phyloP scores from a whole-genome alignment of 2,888 invertebrate species.

The Drosophila cyrtoloma region DNA sequence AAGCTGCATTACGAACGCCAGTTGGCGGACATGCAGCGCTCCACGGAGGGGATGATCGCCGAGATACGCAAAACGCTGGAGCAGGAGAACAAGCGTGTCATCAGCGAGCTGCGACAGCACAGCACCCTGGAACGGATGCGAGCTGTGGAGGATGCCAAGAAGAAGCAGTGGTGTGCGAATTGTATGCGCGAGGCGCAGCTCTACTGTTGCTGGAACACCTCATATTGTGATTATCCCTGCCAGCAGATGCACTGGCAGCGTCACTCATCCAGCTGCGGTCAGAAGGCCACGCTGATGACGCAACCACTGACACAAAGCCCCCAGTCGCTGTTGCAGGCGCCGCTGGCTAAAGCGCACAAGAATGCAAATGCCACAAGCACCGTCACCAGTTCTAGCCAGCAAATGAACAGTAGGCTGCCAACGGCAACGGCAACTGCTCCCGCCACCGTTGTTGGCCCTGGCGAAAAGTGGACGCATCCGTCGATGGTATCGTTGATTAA shows the following conservation, averaged over 20 bases:
- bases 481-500: conserved; percentile 52
- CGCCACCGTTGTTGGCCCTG: conserved; percentile 13
- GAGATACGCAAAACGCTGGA: conserved; percentile 90
- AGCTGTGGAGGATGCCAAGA: conserved; percentile 91
- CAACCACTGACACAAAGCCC: not conserved
- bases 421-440: not conserved
- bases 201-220: conserved; percentile 98
- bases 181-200: conserved; percentile 95
- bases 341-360: conserved; percentile 28
- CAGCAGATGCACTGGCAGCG: conserved; percentile 94
- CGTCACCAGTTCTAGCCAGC: conserved; percentile 20
- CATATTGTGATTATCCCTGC: conserved; percentile 96
- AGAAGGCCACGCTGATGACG: conserved; percentile 39
- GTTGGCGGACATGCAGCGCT: conserved; percentile 90
- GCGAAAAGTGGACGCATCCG: conserved; percentile 63
- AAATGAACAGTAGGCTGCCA: conserved; percentile 33
- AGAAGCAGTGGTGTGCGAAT: conserved; percentile 96
- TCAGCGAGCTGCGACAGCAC: conserved; percentile 88
- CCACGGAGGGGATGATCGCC: conserved; percentile 87
- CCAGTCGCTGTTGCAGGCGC: conserved; percentile 22
- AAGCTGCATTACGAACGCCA: conserved; percentile 91
- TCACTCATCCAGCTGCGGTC: conserved; percentile 86
- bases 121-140: conserved; percentile 90
- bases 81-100: conserved; percentile 88
- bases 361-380: conserved; percentile 8